phyloP scores from a whole-genome alignment of 92 coral and sea anemone genomes.

The Epizoanthus stellaris region DNA sequence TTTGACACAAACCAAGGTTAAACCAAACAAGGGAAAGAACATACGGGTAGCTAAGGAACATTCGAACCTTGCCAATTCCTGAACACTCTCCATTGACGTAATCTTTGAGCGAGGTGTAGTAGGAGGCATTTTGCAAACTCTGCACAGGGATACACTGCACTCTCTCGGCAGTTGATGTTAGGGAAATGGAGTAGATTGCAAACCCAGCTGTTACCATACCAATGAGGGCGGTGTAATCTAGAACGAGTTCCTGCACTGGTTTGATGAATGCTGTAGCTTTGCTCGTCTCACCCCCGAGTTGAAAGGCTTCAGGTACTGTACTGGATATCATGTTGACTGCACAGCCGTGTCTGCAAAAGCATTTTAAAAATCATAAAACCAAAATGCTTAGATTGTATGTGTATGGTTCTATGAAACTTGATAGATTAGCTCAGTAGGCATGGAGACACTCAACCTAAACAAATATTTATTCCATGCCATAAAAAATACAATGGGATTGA shows the following conservation, averaged over 20 bases:
- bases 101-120: constrained; percentile 13
- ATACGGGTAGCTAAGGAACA: neutral
- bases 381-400: too few species aligned
- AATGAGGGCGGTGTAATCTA: neutral
- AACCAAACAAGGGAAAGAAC: neutral
- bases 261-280: neutral
- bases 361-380: too few species aligned
- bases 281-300: neutral
- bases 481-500: too few species aligned
- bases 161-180: neutral
- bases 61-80: neutral
- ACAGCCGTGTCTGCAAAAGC: too few species aligned
- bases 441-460: too few species aligned
- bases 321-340: neutral
- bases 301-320: constrained; percentile 6
- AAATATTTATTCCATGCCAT: too few species aligned
- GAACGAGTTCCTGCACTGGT: neutral
- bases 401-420: too few species aligned
- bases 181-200: constrained; percentile 4
- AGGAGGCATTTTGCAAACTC: neutral
- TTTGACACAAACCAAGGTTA: neutral
- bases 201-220: constrained; percentile 6
- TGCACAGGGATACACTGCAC: constrained; percentile 8
- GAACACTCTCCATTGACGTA: constrained; percentile 13
- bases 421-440: too few species aligned